Conservation (phyloP, 2,888 invertebrate genomes). For the Trissoscelio sp. region DNA sequence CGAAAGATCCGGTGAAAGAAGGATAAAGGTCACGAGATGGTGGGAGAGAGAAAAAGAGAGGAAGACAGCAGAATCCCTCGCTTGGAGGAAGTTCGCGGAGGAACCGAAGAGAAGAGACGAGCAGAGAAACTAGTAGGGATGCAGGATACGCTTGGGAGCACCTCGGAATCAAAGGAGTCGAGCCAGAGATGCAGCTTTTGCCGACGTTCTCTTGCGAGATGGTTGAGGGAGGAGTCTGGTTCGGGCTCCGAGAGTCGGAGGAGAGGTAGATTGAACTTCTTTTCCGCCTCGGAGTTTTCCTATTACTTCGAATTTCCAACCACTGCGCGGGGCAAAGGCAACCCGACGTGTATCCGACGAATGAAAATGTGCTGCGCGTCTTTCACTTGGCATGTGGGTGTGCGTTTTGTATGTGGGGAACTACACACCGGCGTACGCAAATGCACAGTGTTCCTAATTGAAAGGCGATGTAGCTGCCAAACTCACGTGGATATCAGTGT, state of each 20-base stretch:
- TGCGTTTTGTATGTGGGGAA: background rate
- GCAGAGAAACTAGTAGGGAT: conserved; percentile 61
- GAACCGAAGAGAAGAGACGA: conserved; percentile 48
- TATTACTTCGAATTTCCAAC: conserved; percentile 81
- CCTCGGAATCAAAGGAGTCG: conserved; percentile 81
- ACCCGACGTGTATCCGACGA: conserved; percentile 69
- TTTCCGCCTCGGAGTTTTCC: conserved; percentile 82
- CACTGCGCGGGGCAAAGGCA: conserved; percentile 73
- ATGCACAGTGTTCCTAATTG: conserved; percentile 58
- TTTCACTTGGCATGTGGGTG: conserved; percentile 25
- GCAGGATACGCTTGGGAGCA: conserved; percentile 69
- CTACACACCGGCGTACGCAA: conserved; percentile 50
- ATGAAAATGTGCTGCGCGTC: conserved; percentile 67
- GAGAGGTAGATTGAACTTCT: conserved; percentile 80
- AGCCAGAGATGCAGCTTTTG: conserved; percentile 75
- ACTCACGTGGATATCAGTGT: conserved; percentile 51
- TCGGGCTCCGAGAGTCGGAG: conserved; percentile 48
- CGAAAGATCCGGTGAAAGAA: conserved; percentile 60
- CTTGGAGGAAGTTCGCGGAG: conserved; percentile 38
- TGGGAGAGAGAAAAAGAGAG: conserved; percentile 37
- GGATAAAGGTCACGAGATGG: conserved; percentile 16
- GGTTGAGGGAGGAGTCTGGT: conserved; percentile 66
- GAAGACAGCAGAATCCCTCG: conserved; percentile 31
- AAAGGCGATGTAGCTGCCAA: conserved; percentile 64
- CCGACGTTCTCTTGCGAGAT: conserved; percentile 72